These are phyloP conservation scores for Pteropus alecto DNA, from an alignment of 2,113 vertebrate species.

Conservation along the genomic window DNA sequence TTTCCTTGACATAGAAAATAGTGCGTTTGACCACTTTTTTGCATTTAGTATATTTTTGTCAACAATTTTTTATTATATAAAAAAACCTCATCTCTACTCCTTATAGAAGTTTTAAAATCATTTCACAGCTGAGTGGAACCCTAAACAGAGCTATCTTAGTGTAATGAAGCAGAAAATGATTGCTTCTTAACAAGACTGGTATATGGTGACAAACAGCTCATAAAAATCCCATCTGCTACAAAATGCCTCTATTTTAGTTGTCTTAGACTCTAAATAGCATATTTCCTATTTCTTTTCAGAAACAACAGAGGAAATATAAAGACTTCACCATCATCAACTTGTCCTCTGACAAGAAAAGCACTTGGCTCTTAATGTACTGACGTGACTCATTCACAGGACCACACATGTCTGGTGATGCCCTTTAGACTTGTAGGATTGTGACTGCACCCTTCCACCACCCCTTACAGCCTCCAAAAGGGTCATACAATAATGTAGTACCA, in stretches of 20 bases:
- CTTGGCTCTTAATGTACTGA: slow-evolving; percentile 60
- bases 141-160: slow-evolving; percentile 88
- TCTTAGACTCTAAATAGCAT: slow-evolving; percentile 81
- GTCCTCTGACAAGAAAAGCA: slow-evolving; percentile 68
- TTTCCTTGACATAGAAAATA: slow-evolving; percentile 66
- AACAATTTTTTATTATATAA: slow-evolving; percentile 79
- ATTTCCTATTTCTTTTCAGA: slow-evolving; percentile 82
- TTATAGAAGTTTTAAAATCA: slow-evolving; percentile 88
- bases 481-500: neutral
- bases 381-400: slow-evolving; percentile 38
- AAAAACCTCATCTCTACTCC: slow-evolving; percentile 81
- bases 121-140: slow-evolving; percentile 88
- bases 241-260: slow-evolving; percentile 81
- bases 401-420: slow-evolving; percentile 26
- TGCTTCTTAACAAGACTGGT: slow-evolving; percentile 87
- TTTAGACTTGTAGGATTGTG: neutral
- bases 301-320: slow-evolving; percentile 76
- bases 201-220: slow-evolving; percentile 87
- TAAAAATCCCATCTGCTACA: slow-evolving; percentile 88
- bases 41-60: slow-evolving; percentile 75
- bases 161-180: slow-evolving; percentile 89
- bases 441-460: accelerated
- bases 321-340: slow-evolving; percentile 61
- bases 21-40: slow-evolving; percentile 76
- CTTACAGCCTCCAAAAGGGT: accelerated